Evolutionary conservation across 2,113 vertebrate species (phyloP).

Genomic region (Atherinomorus stipes): DNA sequence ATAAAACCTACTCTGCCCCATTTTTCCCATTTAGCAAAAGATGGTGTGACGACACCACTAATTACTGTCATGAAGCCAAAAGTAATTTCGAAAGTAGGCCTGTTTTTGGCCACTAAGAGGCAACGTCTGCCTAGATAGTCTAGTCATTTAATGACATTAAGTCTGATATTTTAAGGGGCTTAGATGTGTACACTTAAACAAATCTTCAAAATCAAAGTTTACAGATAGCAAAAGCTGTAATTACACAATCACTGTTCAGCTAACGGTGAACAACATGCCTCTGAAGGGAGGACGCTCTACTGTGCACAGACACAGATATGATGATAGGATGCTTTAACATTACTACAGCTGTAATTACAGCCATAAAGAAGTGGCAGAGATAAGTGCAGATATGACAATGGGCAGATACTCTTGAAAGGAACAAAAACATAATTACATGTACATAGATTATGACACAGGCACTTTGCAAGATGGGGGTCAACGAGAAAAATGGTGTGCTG

Average conservation of each 20-base stretch:
- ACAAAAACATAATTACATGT: slow-evolving; percentile 57
- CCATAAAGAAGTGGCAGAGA: slow-evolving; percentile 29
- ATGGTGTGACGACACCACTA: slow-evolving; percentile 36
- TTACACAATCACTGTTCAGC: slow-evolving; percentile 57
- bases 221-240: slow-evolving; percentile 65
- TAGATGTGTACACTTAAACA: slow-evolving; percentile 4
- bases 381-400: slow-evolving; percentile 46
- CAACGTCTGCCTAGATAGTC: slow-evolving; percentile 11
- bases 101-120: slow-evolving; percentile 36
- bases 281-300: slow-evolving; percentile 33
- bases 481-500: slow-evolving; percentile 31
- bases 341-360: slow-evolving; percentile 57
- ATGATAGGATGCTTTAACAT: slow-evolving; percentile 41
- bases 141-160: slow-evolving; percentile 26
- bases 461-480: slow-evolving; percentile 49
- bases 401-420: slow-evolving; percentile 37
- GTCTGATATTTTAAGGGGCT: slow-evolving; percentile 50
- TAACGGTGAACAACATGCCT: slow-evolving; percentile 45
- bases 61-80: slow-evolving; percentile 38
- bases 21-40: slow-evolving; percentile 20
- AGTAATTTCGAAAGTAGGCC: slow-evolving; percentile 45
- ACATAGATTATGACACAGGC: slow-evolving; percentile 43
- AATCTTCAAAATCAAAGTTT: slow-evolving; percentile 34
- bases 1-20: not conserved
- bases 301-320: slow-evolving; percentile 39